Evolutionary conservation across 2,888 invertebrate species (phyloP).

Genomic region (Apamea anceps): DNA sequence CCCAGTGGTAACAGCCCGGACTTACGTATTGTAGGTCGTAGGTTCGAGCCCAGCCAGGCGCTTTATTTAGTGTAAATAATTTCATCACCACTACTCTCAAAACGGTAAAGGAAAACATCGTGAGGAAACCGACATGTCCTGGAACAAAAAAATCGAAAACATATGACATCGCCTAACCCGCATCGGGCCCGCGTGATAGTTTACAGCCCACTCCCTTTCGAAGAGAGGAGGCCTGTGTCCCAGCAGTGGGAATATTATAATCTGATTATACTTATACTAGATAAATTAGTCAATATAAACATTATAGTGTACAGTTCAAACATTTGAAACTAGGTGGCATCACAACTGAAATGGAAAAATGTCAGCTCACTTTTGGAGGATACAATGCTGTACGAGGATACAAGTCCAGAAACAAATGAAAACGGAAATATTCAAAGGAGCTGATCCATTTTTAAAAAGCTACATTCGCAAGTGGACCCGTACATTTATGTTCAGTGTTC

Average conservation of each 20-base stretch:
- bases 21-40: no score
- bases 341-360: not conserved
- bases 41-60: no score
- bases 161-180: not conserved
- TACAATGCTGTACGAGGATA: no score
- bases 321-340: not conserved
- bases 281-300: no score
- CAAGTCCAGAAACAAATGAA: constrained; percentile 17
- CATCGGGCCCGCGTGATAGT: not conserved
- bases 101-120: no score
- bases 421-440: constrained; percentile 19
- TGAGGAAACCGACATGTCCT: no score
- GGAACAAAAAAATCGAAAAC: not conserved
- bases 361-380: not conserved
- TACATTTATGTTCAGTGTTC: constrained; percentile 62
- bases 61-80: no score
- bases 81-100: no score
- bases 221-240: no score
- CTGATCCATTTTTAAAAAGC: constrained; percentile 45
- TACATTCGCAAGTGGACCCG: constrained; percentile 49
- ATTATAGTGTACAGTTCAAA: not conserved
- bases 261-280: no score
- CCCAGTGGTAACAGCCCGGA: not conserved
- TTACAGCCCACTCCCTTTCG: no score
- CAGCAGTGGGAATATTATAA: no score